phyloP scores from a whole-genome alignment of 1,140 invertebrate species.

The Wasmannia auropunctata region DNA sequence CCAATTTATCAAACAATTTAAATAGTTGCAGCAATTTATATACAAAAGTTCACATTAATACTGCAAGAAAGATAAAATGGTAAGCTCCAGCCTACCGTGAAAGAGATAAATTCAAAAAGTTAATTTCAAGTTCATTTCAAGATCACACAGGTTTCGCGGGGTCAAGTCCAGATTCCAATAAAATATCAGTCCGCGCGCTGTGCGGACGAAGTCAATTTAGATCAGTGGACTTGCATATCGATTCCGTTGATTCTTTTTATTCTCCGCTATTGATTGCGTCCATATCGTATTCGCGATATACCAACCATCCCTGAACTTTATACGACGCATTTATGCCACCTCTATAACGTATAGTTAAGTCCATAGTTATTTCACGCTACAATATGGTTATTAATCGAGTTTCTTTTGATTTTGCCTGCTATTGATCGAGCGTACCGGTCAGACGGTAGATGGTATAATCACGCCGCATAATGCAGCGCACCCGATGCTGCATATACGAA shows the following conservation, averaged over 20 bases:
- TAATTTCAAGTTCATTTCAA: background rate
- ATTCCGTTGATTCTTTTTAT: conserved; percentile 8
- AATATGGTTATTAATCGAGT: conserved; percentile 28
- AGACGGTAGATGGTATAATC: background rate
- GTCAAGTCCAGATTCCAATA: background rate
- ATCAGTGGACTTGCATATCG: background rate
- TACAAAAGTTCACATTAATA: background rate
- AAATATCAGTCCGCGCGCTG: background rate
- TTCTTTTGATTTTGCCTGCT: background rate
- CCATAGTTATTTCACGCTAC: background rate
- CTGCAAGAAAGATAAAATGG: background rate
- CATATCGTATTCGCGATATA: background rate
- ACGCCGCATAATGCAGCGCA: background rate
- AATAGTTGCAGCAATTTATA: no score
- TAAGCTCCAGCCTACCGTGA: no score
- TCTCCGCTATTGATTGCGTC: conserved; percentile 7
- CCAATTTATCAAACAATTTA: background rate
- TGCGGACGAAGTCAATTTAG: conserved; percentile 31
- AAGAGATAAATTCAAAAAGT: background rate
- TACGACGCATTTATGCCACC: background rate
- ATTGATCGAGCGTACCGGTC: background rate
- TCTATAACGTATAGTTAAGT: background rate
- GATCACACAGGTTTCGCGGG: background rate
- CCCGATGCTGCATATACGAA: background rate
- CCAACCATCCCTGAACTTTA: conserved; percentile 32